These are phyloP conservation scores for Aplodontia rufa DNA, from an alignment of 2,113 vertebrate genomes.

Conservation along the genomic window DNA sequence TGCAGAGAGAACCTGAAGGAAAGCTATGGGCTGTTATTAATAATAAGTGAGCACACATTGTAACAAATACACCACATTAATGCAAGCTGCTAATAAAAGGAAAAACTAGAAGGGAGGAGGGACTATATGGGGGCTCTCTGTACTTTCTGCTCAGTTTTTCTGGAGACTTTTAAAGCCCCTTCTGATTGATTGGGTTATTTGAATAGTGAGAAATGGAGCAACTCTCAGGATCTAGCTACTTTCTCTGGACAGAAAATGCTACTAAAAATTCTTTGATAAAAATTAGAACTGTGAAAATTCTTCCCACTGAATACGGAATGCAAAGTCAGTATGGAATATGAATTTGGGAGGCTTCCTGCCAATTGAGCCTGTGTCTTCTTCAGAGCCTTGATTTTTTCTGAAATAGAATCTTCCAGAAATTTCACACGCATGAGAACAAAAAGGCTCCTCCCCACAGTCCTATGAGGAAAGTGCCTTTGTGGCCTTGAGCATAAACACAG, in stretches of 20 bases:
- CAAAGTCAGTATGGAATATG: constrained; percentile 24
- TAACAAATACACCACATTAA: background rate
- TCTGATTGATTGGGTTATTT: background rate
- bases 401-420: constrained; percentile 60
- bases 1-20: background rate
- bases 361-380: constrained; percentile 51
- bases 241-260: constrained; percentile 44
- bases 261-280: constrained; percentile 31
- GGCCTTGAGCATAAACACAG: constrained; percentile 50
- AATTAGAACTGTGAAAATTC: background rate
- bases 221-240: background rate
- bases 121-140: background rate
- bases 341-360: constrained; percentile 36
- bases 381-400: constrained; percentile 56
- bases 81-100: background rate
- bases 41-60: too few relatives aligned
- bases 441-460: constrained; percentile 11
- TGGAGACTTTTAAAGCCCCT: background rate
- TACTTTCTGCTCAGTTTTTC: background rate
- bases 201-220: background rate
- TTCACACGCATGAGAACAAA: constrained; percentile 58
- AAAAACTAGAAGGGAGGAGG: background rate
- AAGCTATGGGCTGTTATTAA: background rate
- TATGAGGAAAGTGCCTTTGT: constrained; percentile 32
- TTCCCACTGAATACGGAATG: background rate